Base-by-base conservation (phyloP, 2,113 vertebrate genomes). In the Oenanthe oenanthe region DNA sequence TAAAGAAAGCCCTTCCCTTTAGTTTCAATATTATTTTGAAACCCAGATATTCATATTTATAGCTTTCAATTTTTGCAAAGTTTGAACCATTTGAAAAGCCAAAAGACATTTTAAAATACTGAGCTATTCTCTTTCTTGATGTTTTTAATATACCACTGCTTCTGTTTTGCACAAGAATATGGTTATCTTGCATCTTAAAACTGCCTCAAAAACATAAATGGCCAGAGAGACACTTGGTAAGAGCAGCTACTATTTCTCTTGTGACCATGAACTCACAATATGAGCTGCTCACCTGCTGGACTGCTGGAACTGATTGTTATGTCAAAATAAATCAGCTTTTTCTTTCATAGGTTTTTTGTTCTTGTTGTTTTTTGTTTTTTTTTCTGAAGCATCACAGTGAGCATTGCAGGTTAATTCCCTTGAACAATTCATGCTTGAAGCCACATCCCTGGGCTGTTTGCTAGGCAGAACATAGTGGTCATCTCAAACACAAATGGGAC, bases 171-270 rank as follows among this genome's bases (percentile, higher is more conserved):
- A 36, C 17, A n/a, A 76, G 12, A 67, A 90, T 22, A 14, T 26
- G 12, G 17, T 80, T 31, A 36, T 61, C 28, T 73, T n/a, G 28
- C 20, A 28, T 91, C 48, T 47, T 70, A 60, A 88, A 94, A 88
- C n/a, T 78, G 10, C 15, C 57, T 48, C 32, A 48, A 65, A 42
- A 87, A 56, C 4, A 12, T 56, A 94, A 94, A 85, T 85, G 47
- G 28, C 68, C 85, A 48, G 40, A 85, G 50, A 66, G 57, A 75
- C 67, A 85, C 42, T 84, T 90, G 54, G 45, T 76, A 76, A 93
- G 54, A 81, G 36, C n/a, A 61, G 14, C 62, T 51, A 54, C 43
- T 10, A 83, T 65, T 45, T 60, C 51, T 57, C 22, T 82, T 91
- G 78, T 81, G 62, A 82, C 43, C 13, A 42, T 0, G 0, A 34